These are phyloP conservation scores for Neomorphus geoffroyi DNA, from an alignment of 2,797 vertebrate genomes.

Conservation along the genomic window DNA sequence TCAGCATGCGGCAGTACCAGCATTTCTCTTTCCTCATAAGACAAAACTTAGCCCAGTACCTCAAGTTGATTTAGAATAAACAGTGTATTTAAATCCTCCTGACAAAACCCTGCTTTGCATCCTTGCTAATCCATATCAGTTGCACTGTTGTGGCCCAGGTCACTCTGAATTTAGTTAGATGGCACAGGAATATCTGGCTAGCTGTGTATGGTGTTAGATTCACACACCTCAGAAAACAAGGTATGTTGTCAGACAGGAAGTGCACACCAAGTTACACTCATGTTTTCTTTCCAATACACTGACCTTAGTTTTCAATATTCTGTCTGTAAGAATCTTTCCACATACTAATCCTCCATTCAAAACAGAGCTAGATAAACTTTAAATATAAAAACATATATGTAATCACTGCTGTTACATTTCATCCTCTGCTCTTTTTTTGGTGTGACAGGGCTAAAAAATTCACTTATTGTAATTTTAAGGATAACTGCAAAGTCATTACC, in stretches of 20 bases:
- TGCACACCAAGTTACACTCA: not conserved
- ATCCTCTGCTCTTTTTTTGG: not conserved
- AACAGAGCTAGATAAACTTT: not conserved
- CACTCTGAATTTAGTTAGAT: rapidly evolving
- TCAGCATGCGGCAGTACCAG: not conserved
- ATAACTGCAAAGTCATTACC: not conserved
- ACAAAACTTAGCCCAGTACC: not conserved
- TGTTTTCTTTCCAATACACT: not conserved
- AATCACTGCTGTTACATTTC: not conserved
- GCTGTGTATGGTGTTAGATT: not conserved
- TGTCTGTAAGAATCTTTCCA: not conserved
- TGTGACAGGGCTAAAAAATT: not conserved
- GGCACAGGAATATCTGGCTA: not conserved
- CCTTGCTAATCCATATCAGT: not conserved
- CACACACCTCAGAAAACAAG: not conserved
- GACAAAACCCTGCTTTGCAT: not conserved
- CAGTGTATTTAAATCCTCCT: not conserved
- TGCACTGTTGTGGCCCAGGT: not conserved
- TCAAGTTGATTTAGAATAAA: not conserved
- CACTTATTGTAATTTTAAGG: not conserved
- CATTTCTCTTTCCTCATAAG: not conserved
- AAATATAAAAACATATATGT: not conserved
- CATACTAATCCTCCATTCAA: not conserved
- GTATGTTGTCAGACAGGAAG: not conserved
- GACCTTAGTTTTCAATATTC: not conserved